Conservation (phyloP, 2,113 vertebrate genomes). For the Sinocyclocheilus rhinocerous region DNA sequence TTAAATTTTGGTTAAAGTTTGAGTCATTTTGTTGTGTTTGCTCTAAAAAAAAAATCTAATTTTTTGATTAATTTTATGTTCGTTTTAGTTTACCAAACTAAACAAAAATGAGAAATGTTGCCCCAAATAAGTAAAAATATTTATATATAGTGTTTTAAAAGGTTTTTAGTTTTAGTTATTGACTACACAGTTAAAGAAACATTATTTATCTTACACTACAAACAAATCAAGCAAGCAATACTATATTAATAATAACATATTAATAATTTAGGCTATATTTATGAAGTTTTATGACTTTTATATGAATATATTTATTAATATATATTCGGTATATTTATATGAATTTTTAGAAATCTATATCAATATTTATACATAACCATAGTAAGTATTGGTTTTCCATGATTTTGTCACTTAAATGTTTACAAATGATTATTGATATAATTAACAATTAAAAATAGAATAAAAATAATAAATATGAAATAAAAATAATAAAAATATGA, state of each 20-base stretch:
- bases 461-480: too few species aligned
- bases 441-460: background rate
- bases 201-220: background rate
- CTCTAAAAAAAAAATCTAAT: too few species aligned
- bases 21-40: background rate
- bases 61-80: background rate
- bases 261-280: background rate
- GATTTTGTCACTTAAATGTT: background rate
- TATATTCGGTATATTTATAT: too few species aligned
- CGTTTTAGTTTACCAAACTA: background rate
- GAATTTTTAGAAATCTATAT: too few species aligned
- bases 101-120: background rate
- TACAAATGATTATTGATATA: background rate
- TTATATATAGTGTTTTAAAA: background rate
- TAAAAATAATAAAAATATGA: too few species aligned
- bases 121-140: background rate
- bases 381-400: background rate
- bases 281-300: background rate
- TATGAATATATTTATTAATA: too few species aligned
- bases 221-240: background rate
- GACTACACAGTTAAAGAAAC: background rate
- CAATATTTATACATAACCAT: background rate
- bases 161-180: too few species aligned
- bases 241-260: background rate
- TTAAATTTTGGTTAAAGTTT: background rate